Base-by-base conservation (phyloP, 2,797 vertebrate genomes). In the Peromyscus attwateri region DNA sequence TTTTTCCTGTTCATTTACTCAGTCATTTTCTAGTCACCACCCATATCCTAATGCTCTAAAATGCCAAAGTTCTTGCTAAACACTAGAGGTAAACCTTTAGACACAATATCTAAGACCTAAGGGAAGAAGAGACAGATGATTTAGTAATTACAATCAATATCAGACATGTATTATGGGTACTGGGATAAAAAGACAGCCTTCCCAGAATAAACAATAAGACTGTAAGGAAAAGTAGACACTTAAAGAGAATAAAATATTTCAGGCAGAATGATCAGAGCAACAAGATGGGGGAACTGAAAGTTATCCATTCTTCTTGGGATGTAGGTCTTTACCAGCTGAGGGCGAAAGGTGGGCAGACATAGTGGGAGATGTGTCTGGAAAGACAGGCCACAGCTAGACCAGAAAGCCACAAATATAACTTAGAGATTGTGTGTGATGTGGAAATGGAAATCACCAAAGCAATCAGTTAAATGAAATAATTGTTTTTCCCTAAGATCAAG, bases 181-280 rank as follows among this genome's bases (percentile, higher is more conserved):
- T 71, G n/a, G 31, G 87, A 40, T 80, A 46, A 89, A 95, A 79
- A 62, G 31, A 29, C 77, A 94, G 21, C 29, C 43, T 75, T 94
- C 40, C 83, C 66, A 52, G 62, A 94, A 64, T 82, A 92, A 90
- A 13, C 43, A n/a, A 82, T 43, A 60, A 90, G 49, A 23, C 27
- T 43, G 11, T 31, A 88, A 79, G 62, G 29, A 95, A 92, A 60
- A 92, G 49, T 4, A 21, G 40, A 27, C 40, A 79, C 76, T 77
- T 84, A 57, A 93, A 75, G 70, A 17, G 29, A 37, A 87, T 13
- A 55, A 43, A 60, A 13, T 85, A 46, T 68, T 79, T 93, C 16
- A 55, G 13, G 11, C 11, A 82, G 34, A 80, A 55, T 77, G 21
- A 96, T 62, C 2, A 92, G 23, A 55, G 4, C 16, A 79, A 68